These are phyloP conservation scores for Chrysogorgia sp. DNA, from an alignment of 92 coral and sea anemone species.

Conservation along the genomic window DNA sequence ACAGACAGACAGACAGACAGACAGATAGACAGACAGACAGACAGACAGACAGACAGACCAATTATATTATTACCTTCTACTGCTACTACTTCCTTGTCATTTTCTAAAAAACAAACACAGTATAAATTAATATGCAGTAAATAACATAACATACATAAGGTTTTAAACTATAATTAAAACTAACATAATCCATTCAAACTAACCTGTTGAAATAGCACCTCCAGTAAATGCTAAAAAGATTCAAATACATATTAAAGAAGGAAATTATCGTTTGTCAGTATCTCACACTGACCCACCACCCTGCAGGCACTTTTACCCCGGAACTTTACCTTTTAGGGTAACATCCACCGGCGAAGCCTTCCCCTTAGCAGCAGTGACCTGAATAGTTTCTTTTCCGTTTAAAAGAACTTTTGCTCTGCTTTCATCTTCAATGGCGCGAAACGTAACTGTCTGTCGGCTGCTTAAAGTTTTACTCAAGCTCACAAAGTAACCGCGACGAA, in stretches of 20 bases:
- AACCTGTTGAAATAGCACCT: constrained; percentile 20
- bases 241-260: not conserved
- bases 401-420: constrained; percentile 66
- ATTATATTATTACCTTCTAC: constrained; percentile 25
- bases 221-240: constrained; percentile 26
- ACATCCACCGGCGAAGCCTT: constrained; percentile 60
- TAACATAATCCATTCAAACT: not conserved
- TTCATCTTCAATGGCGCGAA: constrained; percentile 67
- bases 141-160: not conserved
- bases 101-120: not conserved
- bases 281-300: constrained; percentile 23
- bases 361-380: constrained; percentile 65
- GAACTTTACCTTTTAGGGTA: constrained; percentile 69
- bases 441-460: constrained; percentile 47
- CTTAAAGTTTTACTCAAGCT: constrained; percentile 65
- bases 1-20: not conserved
- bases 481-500: constrained; percentile 42
- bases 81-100: not conserved
- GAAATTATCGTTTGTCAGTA: constrained; percentile 18
- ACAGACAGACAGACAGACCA: not conserved
- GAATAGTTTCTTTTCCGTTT: constrained; percentile 66
- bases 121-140: not conserved
- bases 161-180: not conserved
- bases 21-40: not conserved
- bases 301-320: not conserved